A percentile compares a stretch with the other conserved stretches of the same genome.
phyloP scores from a whole-genome alignment of 2,888 invertebrate genomes.

The Atherix ibis region DNA sequence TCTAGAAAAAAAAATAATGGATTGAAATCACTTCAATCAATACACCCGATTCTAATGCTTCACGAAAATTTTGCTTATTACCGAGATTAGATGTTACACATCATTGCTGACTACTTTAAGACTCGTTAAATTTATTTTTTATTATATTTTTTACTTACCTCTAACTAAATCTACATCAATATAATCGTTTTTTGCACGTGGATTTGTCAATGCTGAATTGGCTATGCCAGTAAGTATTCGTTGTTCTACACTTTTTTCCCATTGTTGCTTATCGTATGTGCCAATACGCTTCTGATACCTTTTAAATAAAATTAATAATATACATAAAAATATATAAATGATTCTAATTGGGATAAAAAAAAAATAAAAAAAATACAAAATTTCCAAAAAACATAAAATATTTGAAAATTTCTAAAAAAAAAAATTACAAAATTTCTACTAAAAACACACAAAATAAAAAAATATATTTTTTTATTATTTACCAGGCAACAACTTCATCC shows the following conservation, averaged over 20 bases:
- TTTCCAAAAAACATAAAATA: too few relatives aligned
- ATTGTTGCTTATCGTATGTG: slow-evolving; percentile 91
- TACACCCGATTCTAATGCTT: too few relatives aligned
- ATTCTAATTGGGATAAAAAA: not conserved
- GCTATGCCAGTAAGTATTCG: slow-evolving; percentile 73
- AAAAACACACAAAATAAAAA: too few relatives aligned
- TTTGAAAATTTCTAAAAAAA: too few relatives aligned
- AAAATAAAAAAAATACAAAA: too few relatives aligned
- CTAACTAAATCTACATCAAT: slow-evolving; percentile 93
- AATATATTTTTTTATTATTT: too few relatives aligned
- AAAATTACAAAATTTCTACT: too few relatives aligned
- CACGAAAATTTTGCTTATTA: too few relatives aligned
- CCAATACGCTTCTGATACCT: slow-evolving; percentile 95
- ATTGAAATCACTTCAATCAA: too few relatives aligned
- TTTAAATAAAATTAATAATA: slow-evolving; percentile 11
- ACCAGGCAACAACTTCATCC: slow-evolving; percentile 34
- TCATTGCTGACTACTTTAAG: not conserved
- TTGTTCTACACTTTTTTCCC: slow-evolving; percentile 92
- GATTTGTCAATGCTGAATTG: slow-evolving; percentile 61
- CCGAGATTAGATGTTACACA: too few relatives aligned
- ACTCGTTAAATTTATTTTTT: too few relatives aligned
- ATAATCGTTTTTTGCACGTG: slow-evolving; percentile 73
- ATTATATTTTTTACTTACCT: slow-evolving; percentile 55
- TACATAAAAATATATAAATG: not conserved
- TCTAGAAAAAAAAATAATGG: too few relatives aligned